Conservation (phyloP, 2,113 vertebrate species). For the Rhinopomastus cyanomelas region DNA sequence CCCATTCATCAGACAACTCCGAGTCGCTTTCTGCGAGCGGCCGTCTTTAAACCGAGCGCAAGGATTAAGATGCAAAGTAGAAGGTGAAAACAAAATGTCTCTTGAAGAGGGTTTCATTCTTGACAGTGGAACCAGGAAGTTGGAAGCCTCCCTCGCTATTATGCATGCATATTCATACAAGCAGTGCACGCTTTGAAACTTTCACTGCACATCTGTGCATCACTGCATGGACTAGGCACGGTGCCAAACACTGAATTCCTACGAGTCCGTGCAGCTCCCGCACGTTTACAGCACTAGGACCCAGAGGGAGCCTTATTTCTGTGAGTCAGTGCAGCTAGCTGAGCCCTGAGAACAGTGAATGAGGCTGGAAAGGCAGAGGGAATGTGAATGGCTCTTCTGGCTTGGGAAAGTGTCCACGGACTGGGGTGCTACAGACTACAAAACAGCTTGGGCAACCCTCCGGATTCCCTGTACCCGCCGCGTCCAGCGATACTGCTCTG, state of each 20-base stretch:
- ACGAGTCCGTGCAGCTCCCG: slow-evolving; percentile 53
- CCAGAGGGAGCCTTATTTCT: slow-evolving; percentile 49
- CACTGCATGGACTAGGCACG: slow-evolving; percentile 40
- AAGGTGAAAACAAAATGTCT: background rate
- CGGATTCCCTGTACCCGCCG: background rate
- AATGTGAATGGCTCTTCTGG: slow-evolving; percentile 67
- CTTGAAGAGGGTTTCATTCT: background rate
- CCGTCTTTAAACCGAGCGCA: background rate
- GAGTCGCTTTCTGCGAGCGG: background rate
- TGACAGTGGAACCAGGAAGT: background rate
- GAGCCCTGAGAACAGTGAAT: slow-evolving; percentile 56
- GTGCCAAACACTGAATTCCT: slow-evolving; percentile 45
- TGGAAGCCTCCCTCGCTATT: background rate
- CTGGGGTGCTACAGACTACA: background rate
- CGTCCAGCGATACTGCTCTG: background rate
- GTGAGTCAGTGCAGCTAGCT: slow-evolving; percentile 56
- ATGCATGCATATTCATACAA: background rate
- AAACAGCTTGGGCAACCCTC: background rate
- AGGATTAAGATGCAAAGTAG: background rate
- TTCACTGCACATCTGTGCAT: slow-evolving; percentile 55
- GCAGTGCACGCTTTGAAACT: slow-evolving; percentile 14
- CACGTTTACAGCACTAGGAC: slow-evolving; percentile 62
- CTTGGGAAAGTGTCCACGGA: slow-evolving; percentile 1
- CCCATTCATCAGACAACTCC: background rate
- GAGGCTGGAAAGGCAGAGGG: slow-evolving; percentile 57